Evolutionary conservation across 2,888 invertebrate genomes (phyloP), one percentile per base, ranked within the genome.

Genomic region (Drosophila melanosoma): DNA sequence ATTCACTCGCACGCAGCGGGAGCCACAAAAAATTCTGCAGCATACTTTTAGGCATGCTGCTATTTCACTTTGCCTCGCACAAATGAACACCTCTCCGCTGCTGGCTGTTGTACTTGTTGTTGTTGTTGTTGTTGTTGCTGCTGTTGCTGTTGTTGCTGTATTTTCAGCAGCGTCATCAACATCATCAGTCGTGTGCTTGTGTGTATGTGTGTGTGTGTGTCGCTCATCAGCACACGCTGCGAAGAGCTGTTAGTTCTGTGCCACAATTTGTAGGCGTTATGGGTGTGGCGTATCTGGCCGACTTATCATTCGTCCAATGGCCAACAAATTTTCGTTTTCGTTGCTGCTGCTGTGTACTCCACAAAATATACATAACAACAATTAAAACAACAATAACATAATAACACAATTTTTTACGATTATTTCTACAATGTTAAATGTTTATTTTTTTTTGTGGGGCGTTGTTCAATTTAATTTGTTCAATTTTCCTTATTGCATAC

Each of bases 11-110:
- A 79, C 75, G 80, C 70, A 70, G 76, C 60, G 45, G 69, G 70
- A 79, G 62, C 72, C 56, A 60, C 65, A 62, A 74, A 70, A 58
- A 48, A 65, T 69, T 53, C 60, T 75, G 82, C 76, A 79, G 91
- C 84, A 86, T 84, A 89, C 90, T 91, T 90, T 90, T 87, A 90
- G 90, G 90, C 89, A 90, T 89, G 87, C 82, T 87, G 90, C 90
- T 81, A 82, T 89, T 90, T 89, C 90, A 79, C 83, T 88, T 88
- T 78, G 81, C 75, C 85, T 74, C 82, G 78, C 76, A 78, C 86
- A 70, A 84, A 59, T 71, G 74, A 57, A 69, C 65, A 66, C 71
- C 69, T 69, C 70, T 62, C 56, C 71, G 38, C 54, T 65, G 49
- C 54, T 45, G 40, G 11, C 10, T 23, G 56, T 49, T 48, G 38